Base-by-base conservation (phyloP, 2,888 invertebrate genomes). In the Drosophila subquinaria region DNA sequence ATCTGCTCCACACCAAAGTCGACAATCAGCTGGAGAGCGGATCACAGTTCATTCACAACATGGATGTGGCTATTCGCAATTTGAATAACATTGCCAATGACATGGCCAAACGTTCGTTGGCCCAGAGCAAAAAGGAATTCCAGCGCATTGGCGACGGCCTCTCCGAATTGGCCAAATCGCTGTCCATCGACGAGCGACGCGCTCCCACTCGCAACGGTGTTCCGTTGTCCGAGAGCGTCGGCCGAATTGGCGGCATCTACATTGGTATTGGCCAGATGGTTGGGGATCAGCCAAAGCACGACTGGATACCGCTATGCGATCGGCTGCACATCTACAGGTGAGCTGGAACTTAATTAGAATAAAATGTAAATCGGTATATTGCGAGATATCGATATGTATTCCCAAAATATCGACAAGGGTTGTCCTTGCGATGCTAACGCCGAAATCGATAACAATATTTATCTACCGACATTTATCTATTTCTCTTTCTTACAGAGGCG, bases 241-340 rank as follows among this genome's bases (percentile, higher is more conserved):
- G 96, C 88, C 95, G 96, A 91, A 97, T 98, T 1, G 98, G 98
- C 10, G 96, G 97, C 47, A 96, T 97, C 2, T 98, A 97, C 92
- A 96, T 97, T 87, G 96, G 96, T 66, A 97, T 99, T 77, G 98
- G 97, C 0, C 95, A 95, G 90, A 94, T 98, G 92, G 98, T 96
- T 92, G 98, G 98, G 78, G 97, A 98, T 64, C 98, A 98, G 92
- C 96, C 97, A 0, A 97, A 96, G 91, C 94, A 95, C 63, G 98
- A 98, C 92, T 97, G 97, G 96, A 97, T 98, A 85, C 97, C 97
- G 1, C 94, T 99, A 33, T 95, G 96, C 48, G 98, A 99, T 92
- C 96, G 97, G 82, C 94, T 99, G 77, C 98, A 98, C 91, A 96
- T 99, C 82, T 99, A 99, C 93, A 97, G 92, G 92, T 77, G 36